Base-by-base conservation (phyloP, 2,888 invertebrate species). In the Drosophila melanosoma region DNA sequence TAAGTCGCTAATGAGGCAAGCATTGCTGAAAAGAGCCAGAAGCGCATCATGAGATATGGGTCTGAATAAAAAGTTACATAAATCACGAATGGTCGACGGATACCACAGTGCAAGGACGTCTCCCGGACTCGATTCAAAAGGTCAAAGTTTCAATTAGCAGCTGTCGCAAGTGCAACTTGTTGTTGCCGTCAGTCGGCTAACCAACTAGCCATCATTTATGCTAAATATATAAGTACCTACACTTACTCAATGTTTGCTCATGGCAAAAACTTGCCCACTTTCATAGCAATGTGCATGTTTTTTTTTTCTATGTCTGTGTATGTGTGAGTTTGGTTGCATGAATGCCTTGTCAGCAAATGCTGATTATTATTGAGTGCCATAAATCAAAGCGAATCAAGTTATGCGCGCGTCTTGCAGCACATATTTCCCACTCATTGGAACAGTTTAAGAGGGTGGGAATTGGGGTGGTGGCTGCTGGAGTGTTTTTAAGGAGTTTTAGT, bases 351-450 rank as follows among this genome's bases (percentile, higher is more conserved):
- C 35, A 40, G 76, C 75, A 85, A 90, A 87, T 83, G 66, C 69
- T 74, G 90, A 87, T 89, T 87, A 87, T 82, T 87, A 89, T 87
- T 87, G 90, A 88, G 88, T 78, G 77, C 69, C 88, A 89, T 90
- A 87, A 87, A 90, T 87, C 90, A 89, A 74, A 90, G 61, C 64
- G 62, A 86, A 88, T 84, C 74, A 77, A 86, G 81, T 76, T 90
- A 88, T 86, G 81, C 72, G 77, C 87, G 65, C 89, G 70, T 81
- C 72, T 83, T 85, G 74, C 83, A 82, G 53, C 77, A 73, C 66
- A 56, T 78, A 60, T 75, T 67, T 64, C 69, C 62, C 82, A 68
- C 71, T n/a, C n/a, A 23, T 48, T 58, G 38, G 32, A 45, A 26
- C 26, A 32, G 40, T 33, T 51, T 2, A 10, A 17, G 10, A 26